Conservation (phyloP, 1,140 invertebrate species). For the Oreohelix idahoensis region DNA sequence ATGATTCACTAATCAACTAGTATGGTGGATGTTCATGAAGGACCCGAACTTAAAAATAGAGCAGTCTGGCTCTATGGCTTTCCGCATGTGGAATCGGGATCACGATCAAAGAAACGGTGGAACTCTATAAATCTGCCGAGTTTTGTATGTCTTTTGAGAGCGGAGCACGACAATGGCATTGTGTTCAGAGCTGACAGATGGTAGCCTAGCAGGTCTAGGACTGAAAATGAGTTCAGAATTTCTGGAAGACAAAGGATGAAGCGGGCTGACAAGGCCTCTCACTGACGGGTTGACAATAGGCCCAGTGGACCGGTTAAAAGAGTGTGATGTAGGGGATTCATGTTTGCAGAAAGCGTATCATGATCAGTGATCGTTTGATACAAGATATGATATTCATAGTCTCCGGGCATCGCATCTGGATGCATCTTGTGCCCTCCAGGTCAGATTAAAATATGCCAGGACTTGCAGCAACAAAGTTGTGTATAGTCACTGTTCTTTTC, state of each 20-base stretch:
- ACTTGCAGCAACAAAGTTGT: too few species aligned
- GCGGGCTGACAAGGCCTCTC: background rate
- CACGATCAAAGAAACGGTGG: constrained; percentile 14
- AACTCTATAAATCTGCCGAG: constrained; percentile 34
- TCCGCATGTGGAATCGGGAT: constrained; percentile 3
- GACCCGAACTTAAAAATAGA: background rate
- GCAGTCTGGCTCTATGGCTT: too few species aligned
- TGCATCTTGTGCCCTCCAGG: background rate
- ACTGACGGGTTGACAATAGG: constrained; percentile 19
- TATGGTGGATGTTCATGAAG: background rate
- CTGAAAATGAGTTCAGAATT: constrained; percentile 4
- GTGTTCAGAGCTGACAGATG: constrained; percentile 21
- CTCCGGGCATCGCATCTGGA: constrained; percentile 1
- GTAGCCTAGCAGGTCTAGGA: background rate
- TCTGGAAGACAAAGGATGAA: constrained; percentile 18
- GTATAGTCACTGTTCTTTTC: too few species aligned
- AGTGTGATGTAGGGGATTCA: background rate
- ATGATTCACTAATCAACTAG: background rate
- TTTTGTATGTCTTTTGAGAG: constrained; percentile 22
- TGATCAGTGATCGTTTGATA: background rate
- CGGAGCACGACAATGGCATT: constrained; percentile 12
- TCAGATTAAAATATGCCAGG: background rate
- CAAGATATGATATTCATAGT: background rate
- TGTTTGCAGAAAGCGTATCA: too few species aligned
- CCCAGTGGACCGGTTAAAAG: constrained; percentile 9